Percentiles rank a stretch among this genome's conserved stretches.
Evolutionary conservation across 2,113 vertebrate genomes (phyloP).

Genomic region (Fulica atra): DNA sequence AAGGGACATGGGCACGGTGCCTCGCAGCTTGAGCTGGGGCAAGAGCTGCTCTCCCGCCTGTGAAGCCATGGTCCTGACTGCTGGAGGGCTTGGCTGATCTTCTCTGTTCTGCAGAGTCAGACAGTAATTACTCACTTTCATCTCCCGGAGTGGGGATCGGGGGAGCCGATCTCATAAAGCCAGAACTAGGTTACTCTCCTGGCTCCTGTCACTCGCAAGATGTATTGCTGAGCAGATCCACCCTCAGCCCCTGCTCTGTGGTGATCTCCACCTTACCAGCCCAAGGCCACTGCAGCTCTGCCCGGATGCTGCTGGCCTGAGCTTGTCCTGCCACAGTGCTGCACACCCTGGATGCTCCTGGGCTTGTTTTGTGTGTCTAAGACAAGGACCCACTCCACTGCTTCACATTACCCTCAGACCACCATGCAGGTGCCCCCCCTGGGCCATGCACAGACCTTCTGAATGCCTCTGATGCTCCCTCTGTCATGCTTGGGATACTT

Average conservation of each 20-base stretch:
- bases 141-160: background rate
- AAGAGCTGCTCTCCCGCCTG: background rate
- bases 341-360: background rate
- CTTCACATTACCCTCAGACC: fast-evolving
- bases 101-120: background rate
- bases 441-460: fast-evolving
- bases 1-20: fast-evolving
- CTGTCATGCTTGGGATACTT: background rate
- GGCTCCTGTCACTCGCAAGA: fast-evolving
- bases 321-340: fast-evolving
- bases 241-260: background rate
- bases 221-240: background rate
- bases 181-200: background rate
- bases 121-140: background rate
- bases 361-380: background rate
- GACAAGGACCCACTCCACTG: background rate
- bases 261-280: background rate
- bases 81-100: background rate
- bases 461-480: background rate
- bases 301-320: background rate
- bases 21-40: background rate
- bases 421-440: fast-evolving
- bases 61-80: fast-evolving
- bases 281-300: fast-evolving
- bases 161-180: background rate